These are phyloP conservation scores for Anolis apletophallus DNA, from an alignment of 2,797 vertebrate genomes.

Conservation along the genomic window DNA sequence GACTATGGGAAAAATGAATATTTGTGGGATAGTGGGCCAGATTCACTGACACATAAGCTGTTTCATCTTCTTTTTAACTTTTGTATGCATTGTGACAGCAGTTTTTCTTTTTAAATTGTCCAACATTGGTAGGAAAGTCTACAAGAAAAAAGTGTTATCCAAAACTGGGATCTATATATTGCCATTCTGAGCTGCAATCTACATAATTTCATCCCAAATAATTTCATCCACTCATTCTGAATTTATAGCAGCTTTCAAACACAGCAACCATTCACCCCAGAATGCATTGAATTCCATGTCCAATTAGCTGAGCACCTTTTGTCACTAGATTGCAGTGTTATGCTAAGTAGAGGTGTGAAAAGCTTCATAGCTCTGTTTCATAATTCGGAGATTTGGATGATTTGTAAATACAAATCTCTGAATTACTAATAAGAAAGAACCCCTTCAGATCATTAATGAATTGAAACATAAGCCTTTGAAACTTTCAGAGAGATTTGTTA, in stretches of 20 bases:
- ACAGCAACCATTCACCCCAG: no score
- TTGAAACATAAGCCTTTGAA: no score
- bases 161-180: background rate
- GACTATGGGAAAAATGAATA: constrained; percentile 27
- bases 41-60: constrained; percentile 26
- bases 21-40: background rate
- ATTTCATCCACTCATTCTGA: no score
- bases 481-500: no score
- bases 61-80: background rate
- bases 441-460: no score
- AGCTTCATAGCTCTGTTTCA: no score
- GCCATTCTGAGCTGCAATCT: background rate
- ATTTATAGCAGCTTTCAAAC: no score
- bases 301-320: background rate
- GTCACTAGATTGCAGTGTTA: background rate
- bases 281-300: background rate
- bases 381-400: no score
- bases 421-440: no score
- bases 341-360: background rate
- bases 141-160: background rate
- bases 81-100: constrained; percentile 16
- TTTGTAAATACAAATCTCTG: no score
- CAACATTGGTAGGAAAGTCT: constrained; percentile 24
- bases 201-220: background rate
- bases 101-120: constrained; percentile 18